Percentiles rank a stretch among this genome's conserved stretches.
Evolutionary conservation across 2,797 vertebrate genomes (phyloP).

Genomic region (Cyprinella venusta): DNA sequence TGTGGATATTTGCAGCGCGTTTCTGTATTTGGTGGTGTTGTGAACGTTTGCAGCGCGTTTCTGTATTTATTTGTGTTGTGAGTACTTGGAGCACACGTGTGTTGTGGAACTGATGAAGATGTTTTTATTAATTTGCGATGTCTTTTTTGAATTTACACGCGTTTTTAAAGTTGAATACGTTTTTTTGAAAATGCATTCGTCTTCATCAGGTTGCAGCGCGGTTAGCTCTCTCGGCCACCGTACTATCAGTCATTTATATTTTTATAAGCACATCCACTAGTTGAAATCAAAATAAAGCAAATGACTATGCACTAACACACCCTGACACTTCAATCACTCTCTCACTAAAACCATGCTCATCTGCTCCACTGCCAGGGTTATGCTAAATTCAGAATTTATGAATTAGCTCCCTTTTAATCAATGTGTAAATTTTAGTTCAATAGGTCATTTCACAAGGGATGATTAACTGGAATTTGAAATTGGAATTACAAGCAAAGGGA

Average conservation of each 20-base stretch:
- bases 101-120: too few relatives aligned
- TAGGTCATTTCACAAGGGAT: neutral
- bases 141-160: too few relatives aligned
- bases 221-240: too few relatives aligned
- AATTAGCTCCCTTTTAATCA: slow-evolving; percentile 2
- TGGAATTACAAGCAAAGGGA: neutral
- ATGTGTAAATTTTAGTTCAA: neutral
- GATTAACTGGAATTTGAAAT: neutral
- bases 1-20: too few relatives aligned
- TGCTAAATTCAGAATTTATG: slow-evolving; percentile 22
- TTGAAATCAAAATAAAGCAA: neutral
- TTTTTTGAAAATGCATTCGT: too few relatives aligned
- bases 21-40: too few relatives aligned
- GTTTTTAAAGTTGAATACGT: too few relatives aligned
- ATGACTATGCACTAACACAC: neutral
- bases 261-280: neutral
- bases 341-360: slow-evolving; percentile 27
- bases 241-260: neutral
- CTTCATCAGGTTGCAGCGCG: too few relatives aligned
- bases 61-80: too few relatives aligned
- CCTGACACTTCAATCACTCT: slow-evolving; percentile 9
- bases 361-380: neutral
- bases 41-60: too few relatives aligned
- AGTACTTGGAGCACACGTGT: too few relatives aligned
- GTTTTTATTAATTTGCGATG: too few relatives aligned